Evolutionary conservation across 2,113 vertebrate genomes (phyloP), one percentile per base, ranked within the genome.

Genomic region (Prietella phreatophila): DNA sequence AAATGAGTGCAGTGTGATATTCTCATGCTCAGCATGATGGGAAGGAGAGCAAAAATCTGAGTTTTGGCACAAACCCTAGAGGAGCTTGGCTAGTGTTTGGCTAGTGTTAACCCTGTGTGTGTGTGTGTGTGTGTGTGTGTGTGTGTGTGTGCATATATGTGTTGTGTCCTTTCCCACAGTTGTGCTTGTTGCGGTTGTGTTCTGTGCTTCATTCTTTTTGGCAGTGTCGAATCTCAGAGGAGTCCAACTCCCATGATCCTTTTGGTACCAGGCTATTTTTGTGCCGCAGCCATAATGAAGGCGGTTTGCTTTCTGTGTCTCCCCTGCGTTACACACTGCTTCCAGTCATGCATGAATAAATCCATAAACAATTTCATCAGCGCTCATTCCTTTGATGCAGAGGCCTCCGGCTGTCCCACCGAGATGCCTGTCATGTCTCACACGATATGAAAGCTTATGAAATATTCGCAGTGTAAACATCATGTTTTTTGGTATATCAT

Each of bases 221-320:
- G 87, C 87, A 86, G 83, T 82, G 85, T 76, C n/a, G 27, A 58
- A 63, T 91, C 90, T 87, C 90, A 65, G 22, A 87, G 87, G 90
- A 87, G 85, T 88, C 69, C 81, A 91, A 87, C 78, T 91, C 90
- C 85, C 90, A 89, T 82, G 88, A 84, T 91, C 83, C 87, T 87
- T 87, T 84, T 63, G 75, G 86, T 88, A 82, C 83, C 82, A 65
- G 82, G 84, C 85, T 91, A 88, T 86, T 88, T 86, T 88, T 89
- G 42, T 47, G 85, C 82, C 73, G 47, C 67, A 87, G 61, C 60
- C 65, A 85, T 87, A 91, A 87, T 81, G 83, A 79, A 89, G 69
- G 39, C 84, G 39, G 36, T 89, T 87, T 80, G 85, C 85, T 82
- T 76, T 87, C 85, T 65, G 53, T 83, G 58, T 73, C 84, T 50